These are phyloP conservation scores for Teleogryllus occipitalis DNA, from an alignment of 1,140 invertebrate species.

Conservation along the genomic window DNA sequence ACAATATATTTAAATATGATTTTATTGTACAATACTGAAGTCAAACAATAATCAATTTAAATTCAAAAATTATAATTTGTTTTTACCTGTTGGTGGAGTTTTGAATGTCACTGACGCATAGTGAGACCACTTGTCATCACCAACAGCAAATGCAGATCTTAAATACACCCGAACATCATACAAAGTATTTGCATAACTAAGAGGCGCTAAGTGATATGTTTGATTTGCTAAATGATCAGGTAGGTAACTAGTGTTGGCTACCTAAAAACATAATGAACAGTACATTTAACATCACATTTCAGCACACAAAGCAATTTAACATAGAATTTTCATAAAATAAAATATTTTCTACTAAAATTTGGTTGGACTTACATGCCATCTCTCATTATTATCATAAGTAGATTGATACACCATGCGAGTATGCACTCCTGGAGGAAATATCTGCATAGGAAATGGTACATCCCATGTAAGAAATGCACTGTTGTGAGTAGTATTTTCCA, in stretches of 20 bases:
- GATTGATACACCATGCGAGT: conserved; percentile 54
- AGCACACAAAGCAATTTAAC: neutral
- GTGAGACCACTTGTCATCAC: conserved; percentile 52
- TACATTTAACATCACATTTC: neutral
- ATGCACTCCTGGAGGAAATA: conserved; percentile 47
- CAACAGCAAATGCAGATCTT: conserved; percentile 43
- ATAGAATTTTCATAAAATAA: neutral
- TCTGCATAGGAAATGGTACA: conserved; percentile 45
- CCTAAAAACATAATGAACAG: neutral
- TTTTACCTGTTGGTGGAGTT: conserved; percentile 47
- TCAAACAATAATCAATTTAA: too few relatives aligned
- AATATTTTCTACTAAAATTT: neutral
- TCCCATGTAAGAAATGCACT: conserved; percentile 50
- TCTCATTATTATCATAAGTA: conserved; percentile 43
- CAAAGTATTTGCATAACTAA: conserved; percentile 53
- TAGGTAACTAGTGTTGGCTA: conserved; percentile 30
- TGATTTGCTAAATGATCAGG: conserved; percentile 24
- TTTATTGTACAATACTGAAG: too few relatives aligned
- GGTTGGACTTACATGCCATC: conserved; percentile 32
- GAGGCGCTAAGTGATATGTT: conserved; percentile 41
- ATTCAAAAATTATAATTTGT: neutral
- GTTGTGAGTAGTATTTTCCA: conserved; percentile 44
- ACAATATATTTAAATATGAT: too few relatives aligned
- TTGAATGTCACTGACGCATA: conserved; percentile 46
- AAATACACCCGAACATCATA: conserved; percentile 60